These are phyloP conservation scores for Campopleginae sp. DNA, from an alignment of 2,888 invertebrate genomes.

Conservation along the genomic window DNA sequence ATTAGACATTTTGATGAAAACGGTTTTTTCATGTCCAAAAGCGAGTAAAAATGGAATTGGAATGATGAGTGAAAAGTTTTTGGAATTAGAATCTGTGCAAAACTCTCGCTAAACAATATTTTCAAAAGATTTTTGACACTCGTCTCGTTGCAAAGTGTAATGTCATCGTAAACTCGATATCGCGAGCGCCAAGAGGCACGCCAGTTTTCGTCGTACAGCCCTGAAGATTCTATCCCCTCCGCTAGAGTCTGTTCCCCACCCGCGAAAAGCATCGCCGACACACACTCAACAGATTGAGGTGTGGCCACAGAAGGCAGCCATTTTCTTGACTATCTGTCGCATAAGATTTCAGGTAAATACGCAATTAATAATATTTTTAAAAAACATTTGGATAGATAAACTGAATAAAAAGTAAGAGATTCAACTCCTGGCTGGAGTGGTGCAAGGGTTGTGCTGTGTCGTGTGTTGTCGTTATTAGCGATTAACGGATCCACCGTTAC, in stretches of 20 bases:
- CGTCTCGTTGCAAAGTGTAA: not conserved
- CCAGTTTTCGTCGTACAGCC: slow-evolving; percentile 39
- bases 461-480: slow-evolving; percentile 72
- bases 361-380: slow-evolving; percentile 76
- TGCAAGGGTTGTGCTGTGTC: slow-evolving; percentile 77
- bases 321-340: slow-evolving; percentile 82
- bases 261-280: slow-evolving; percentile 42
- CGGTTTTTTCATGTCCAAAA: not conserved
- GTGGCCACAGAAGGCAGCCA: slow-evolving; percentile 82
- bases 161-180: not conserved
- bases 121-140: not conserved
- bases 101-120: not conserved
- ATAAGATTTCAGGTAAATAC: slow-evolving; percentile 82
- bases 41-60: not conserved
- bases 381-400: slow-evolving; percentile 1
- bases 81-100: not conserved
- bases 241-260: slow-evolving; percentile 55
- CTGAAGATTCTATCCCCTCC: slow-evolving; percentile 47
- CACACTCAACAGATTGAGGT: slow-evolving; percentile 81
- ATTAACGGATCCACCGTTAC: slow-evolving; percentile 54
- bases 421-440: slow-evolving; percentile 71
- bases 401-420: slow-evolving; percentile 8
- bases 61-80: not conserved
- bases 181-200: slow-evolving; percentile 28
- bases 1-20: not conserved